Evolutionary conservation across 2,113 vertebrate genomes (phyloP), one percentile per base, ranked within the genome.

Genomic region (Dolichallabes microphthalmus): DNA sequence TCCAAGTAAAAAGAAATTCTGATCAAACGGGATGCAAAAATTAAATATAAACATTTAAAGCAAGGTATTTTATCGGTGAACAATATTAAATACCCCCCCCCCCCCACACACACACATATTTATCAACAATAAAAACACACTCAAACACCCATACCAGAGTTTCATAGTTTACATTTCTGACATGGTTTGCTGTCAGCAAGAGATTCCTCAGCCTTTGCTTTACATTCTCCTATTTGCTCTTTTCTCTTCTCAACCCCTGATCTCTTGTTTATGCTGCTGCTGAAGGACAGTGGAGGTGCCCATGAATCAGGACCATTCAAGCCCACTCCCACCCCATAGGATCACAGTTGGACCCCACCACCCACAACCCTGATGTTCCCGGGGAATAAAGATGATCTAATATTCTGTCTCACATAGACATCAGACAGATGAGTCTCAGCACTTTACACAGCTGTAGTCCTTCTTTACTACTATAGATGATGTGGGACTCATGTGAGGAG

Each of bases 121-220:
- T 74, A 9, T 39, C 39, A 35, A 4, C 60, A 73, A 60, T 39
- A 60, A 83, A 39, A 83, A 74, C 76, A 60, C 35, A 58, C 55
- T 20, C 30, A 20, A 39, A 64, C 63, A 64, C 15, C 68, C 39
- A 53, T 82, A 22, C 25, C 80, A 53, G 63, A 57, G 52, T 55
- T 82, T 82, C 81, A 82, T 71, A 60, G 81, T 73, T 58, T 53
- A 55, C 64, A 82, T 82, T 35, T 69, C 64, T 63, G 32, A 83
- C 69, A 50, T 76, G 57, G 57, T 83, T 83, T 58, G 35, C 60
- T 83, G 55, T 52, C 45, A 58, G 45, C 69, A 83, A 39, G 22
- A 74, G 71, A 74, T 74, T 74, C 39, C 71, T 50, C 22, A 39
- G 55, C 66, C 32, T 73, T 32, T 69, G 25, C n/a, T 22, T 35